Base-by-base conservation (phyloP, 2,797 vertebrate genomes). In the Eremophila alpestris region DNA sequence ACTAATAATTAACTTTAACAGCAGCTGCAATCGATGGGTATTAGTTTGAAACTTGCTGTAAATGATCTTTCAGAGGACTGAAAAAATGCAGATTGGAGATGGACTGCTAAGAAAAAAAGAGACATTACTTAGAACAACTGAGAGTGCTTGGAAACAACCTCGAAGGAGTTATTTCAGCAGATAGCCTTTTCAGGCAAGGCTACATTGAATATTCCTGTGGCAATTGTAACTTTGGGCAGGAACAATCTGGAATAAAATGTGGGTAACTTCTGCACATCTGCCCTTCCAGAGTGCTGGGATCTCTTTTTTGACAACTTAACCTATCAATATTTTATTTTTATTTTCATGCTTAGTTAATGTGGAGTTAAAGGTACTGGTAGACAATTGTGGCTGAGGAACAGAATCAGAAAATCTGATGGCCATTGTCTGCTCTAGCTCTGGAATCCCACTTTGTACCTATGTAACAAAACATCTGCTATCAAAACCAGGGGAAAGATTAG, bases 401-500 rank as follows among this genome's bases (percentile, higher is more conserved):
- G 40, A 70, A 48, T 62, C 23, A 22, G 59, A 75, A 83, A 82
- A 63, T 19, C 52, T 32, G 32, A n/a, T 75, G 83, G 65, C 21
- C 30, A 0, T 76, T 90, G 79, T 26, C 77, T 93, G 89, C 93
- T 91, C 63, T 68, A 34, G 43, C 29, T 15, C 48, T 41, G 71
- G 63, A 95, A 74, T 88, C 49, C 18, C 5, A 15, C 67, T 90
- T 94, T 90, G 71, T 82, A 88, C 74, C 83, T 90, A 40, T 56
- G 11, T 76, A 85, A 74, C 83, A 70, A 71, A 90, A 90, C 80
- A 89, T 96, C 89, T 91, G 90, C 86, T 95, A 89, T 95, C 93
- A 94, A 90, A 96, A 91, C 85, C 71, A 68, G 74, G 77, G 75
- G 64, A 68, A 84, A 79, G 81, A 96, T 91, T 91, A 94, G 93